phyloP scores from a whole-genome alignment of 2,888 invertebrate species.

The Callyntrura sp. region DNA sequence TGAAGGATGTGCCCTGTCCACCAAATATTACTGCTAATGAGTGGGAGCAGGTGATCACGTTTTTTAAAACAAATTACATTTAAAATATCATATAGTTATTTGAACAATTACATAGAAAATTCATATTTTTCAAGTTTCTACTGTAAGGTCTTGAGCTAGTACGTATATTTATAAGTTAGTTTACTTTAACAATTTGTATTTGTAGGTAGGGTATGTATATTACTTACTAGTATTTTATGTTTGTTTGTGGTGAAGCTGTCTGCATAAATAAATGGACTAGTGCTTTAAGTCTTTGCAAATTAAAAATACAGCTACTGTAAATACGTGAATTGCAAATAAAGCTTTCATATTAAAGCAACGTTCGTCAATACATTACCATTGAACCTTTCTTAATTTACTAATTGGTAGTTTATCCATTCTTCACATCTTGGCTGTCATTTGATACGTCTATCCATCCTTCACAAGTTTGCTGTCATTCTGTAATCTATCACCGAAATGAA shows the following conservation, averaged over 20 bases:
- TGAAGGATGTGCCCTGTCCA: constrained; percentile 67
- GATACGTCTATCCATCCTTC: too few relatives aligned
- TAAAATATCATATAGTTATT: background rate
- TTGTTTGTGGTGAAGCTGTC: constrained; percentile 24
- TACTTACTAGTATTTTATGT: constrained; percentile 36
- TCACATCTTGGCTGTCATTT: too few relatives aligned
- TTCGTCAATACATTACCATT: background rate
- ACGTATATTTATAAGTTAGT: background rate
- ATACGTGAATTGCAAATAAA: constrained; percentile 49
- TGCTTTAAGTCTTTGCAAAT: constrained; percentile 49
- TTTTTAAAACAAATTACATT: constrained; percentile 61
- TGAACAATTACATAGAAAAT: constrained; percentile 21
- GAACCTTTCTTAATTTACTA: background rate
- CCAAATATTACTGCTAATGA: constrained; percentile 41
- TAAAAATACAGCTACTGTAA: constrained; percentile 40
- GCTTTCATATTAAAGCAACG: constrained; percentile 40
- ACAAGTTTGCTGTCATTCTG: background rate
- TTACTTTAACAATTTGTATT: constrained; percentile 16
- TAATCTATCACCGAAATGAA: too few relatives aligned
- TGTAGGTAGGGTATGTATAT: background rate
- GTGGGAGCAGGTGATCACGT: constrained; percentile 67
- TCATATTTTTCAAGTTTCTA: constrained; percentile 16
- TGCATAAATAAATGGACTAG: constrained; percentile 51
- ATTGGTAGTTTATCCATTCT: background rate
- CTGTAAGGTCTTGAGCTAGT: constrained; percentile 33